A percentile compares a stretch with the other conserved stretches of the same genome.
phyloP scores from a whole-genome alignment of 2,888 invertebrate genomes.

The Eupithecia dodoneata region DNA sequence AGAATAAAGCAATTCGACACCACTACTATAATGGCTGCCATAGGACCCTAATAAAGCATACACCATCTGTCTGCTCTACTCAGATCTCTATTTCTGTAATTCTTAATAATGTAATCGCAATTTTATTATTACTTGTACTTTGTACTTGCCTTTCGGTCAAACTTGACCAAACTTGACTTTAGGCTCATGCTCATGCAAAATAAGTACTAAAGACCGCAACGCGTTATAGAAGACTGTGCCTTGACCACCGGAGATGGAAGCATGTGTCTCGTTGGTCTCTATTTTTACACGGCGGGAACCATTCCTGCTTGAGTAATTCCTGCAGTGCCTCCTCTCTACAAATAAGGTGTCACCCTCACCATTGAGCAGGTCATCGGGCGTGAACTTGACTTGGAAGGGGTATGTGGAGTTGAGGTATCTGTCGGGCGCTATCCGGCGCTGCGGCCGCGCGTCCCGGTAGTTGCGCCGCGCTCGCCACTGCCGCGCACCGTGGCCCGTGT shows the following conservation, averaged over 20 bases:
- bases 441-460: constrained; percentile 54
- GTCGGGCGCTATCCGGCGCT: constrained; percentile 83
- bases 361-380: constrained; percentile 85
- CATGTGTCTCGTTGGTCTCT: neutral
- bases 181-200: neutral
- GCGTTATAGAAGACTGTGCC: neutral
- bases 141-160: too few relatives aligned
- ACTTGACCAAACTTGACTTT: neutral
- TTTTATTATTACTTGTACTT: neutral
- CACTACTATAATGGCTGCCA: neutral
- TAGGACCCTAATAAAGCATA: neutral
- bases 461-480: constrained; percentile 50
- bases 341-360: constrained; percentile 57
- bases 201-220: neutral
- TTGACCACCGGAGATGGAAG: neutral
- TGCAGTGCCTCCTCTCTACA: neutral
- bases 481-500: constrained; percentile 44
- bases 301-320: neutral
- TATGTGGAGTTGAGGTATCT: constrained; percentile 87
- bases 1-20: neutral
- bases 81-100: neutral
- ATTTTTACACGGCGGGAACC: neutral
- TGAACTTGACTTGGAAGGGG: constrained; percentile 86
- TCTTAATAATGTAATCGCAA: neutral
- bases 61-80: neutral